These are phyloP conservation scores for Parauchenoglanis ngamensis DNA, from an alignment of 2,797 vertebrate genomes.

Conservation along the genomic window DNA sequence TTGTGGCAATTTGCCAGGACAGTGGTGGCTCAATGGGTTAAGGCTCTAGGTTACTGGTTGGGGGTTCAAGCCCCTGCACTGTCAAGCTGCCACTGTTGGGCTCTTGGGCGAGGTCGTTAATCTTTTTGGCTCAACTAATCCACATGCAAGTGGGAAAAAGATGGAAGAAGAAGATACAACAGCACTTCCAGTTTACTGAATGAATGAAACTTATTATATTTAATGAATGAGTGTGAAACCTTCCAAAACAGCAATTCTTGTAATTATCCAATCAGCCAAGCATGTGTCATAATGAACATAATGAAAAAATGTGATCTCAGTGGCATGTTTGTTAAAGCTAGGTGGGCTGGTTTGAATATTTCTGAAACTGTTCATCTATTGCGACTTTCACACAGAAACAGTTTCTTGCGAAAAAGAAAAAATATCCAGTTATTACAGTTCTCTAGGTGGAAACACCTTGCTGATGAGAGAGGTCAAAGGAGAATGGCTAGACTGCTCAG, in stretches of 20 bases:
- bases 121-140: no score
- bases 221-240: not conserved
- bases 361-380: not conserved
- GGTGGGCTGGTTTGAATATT: not conserved
- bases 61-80: no score
- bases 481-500: not conserved
- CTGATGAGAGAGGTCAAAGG: not conserved
- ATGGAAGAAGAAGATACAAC: not conserved
- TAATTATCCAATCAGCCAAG: not conserved
- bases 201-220: not conserved
- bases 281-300: not conserved
- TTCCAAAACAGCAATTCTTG: constrained; percentile 1
- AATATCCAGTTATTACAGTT: not conserved
- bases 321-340: not conserved
- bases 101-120: no score
- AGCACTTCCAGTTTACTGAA: not conserved
- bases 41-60: no score
- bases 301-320: not conserved
- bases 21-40: no score
- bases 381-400: not conserved
- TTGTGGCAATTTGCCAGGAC: not conserved
- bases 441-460: not conserved
- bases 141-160: no score
- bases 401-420: not conserved
- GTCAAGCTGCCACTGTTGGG: no score